Evolutionary conservation across 2,888 invertebrate species (phyloP).

Genomic region (Eremobia ochroleuca): DNA sequence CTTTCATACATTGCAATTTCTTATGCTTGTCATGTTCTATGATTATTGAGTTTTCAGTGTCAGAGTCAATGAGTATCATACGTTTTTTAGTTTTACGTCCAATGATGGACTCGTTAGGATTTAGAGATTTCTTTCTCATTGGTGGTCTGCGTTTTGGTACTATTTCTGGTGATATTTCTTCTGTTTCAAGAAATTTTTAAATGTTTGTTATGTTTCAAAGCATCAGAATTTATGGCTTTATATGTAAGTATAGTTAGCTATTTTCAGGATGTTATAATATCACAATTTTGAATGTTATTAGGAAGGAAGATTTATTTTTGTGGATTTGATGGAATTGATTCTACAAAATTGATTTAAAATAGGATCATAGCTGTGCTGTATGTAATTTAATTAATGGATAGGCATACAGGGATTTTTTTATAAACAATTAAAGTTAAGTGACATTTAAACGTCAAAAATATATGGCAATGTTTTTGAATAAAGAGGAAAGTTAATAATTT

Average conservation of each 20-base stretch:
- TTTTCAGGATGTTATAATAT: not conserved
- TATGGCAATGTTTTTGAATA: no score
- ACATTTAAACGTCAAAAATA: no score
- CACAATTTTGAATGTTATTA: not conserved
- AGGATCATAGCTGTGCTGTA: not conserved
- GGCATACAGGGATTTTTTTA: no score
- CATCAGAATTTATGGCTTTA: not conserved
- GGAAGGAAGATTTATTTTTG: no score
- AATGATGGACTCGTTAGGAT: constrained; percentile 74
- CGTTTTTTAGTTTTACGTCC: constrained; percentile 81
- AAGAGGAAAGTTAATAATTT: not conserved
- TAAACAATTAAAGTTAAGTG: no score
- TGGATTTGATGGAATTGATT: not conserved
- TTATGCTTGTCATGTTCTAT: constrained; percentile 80
- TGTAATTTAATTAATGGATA: not conserved
- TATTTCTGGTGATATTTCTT: constrained; percentile 83
- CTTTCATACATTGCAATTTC: constrained; percentile 81
- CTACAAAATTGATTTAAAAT: not conserved
- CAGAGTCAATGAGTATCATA: constrained; percentile 83
- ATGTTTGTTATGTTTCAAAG: not conserved
- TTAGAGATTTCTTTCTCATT: constrained; percentile 66
- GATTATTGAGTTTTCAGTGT: constrained; percentile 86
- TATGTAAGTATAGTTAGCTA: not conserved
- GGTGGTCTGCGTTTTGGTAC: constrained; percentile 78
- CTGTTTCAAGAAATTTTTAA: constrained; percentile 50